Evolutionary conservation across 2,797 vertebrate species (phyloP).

Genomic region (Spondyliosoma cantharus): DNA sequence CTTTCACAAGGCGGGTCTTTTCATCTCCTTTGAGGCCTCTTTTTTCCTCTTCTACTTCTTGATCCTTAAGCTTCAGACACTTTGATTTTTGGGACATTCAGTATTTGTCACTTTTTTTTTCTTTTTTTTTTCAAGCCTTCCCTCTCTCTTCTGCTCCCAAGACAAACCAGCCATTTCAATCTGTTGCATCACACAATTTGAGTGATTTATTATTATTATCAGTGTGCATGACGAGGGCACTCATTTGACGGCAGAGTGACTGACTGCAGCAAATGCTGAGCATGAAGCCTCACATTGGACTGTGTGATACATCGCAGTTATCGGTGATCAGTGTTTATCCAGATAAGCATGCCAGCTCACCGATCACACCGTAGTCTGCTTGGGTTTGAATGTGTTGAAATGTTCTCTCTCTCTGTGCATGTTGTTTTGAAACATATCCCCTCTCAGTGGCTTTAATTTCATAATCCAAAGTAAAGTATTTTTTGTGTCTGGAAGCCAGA

Average conservation of each 20-base stretch:
- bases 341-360: slow-evolving; percentile 31
- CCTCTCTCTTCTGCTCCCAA: neutral
- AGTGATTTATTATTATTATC: slow-evolving; percentile 22
- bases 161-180: slow-evolving; percentile 38
- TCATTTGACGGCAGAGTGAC: slow-evolving; percentile 48
- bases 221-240: slow-evolving; percentile 29
- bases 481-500: slow-evolving; percentile 45
- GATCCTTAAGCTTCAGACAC: slow-evolving; percentile 3
- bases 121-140: neutral
- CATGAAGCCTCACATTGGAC: slow-evolving; percentile 31
- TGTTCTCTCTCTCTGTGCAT: slow-evolving; percentile 62
- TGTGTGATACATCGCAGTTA: slow-evolving; percentile 4
- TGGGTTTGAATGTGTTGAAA: slow-evolving; percentile 19
- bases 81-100: slow-evolving; percentile 9
- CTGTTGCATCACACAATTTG: slow-evolving; percentile 36
- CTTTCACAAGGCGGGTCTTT: slow-evolving; percentile 12
- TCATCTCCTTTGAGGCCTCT: slow-evolving; percentile 6
- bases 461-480: slow-evolving; percentile 45
- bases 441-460: slow-evolving; percentile 42
- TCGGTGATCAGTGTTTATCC: slow-evolving; percentile 31
- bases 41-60: neutral
- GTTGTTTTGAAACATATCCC: slow-evolving; percentile 30
- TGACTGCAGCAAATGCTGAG: slow-evolving; percentile 41
- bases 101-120: neutral
- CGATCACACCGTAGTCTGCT: slow-evolving; percentile 27